Evolutionary conservation across 1,140 invertebrate genomes (phyloP).

Genomic region (Leptopilina clavipes): DNA sequence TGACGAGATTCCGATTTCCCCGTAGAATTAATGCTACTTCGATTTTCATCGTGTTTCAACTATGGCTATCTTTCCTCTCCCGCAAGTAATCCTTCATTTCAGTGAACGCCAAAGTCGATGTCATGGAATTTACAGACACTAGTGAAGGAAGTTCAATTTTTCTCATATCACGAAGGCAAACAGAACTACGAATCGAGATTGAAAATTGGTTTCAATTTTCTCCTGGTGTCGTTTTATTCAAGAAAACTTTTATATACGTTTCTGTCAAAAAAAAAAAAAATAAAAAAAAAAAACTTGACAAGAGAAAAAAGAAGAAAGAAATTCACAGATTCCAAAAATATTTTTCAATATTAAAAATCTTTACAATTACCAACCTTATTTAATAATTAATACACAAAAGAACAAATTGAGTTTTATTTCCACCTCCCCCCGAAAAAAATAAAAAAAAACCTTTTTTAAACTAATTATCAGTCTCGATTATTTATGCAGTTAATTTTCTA

Average conservation of each 20-base stretch:
- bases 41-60: slow-evolving; percentile 12
- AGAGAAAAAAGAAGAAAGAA: too few relatives aligned
- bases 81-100: slow-evolving; percentile 27
- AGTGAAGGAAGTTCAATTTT: background rate
- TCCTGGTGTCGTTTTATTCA: background rate
- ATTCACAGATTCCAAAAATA: too few relatives aligned
- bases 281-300: too few relatives aligned
- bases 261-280: background rate
- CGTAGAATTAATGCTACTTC: slow-evolving; percentile 29
- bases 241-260: background rate
- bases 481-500: background rate
- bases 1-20: slow-evolving; percentile 34
- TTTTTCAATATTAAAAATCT: too few relatives aligned
- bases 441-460: background rate
- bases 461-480: background rate
- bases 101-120: background rate
- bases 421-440: background rate
- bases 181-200: background rate
- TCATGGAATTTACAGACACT: slow-evolving; percentile 5
- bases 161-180: background rate
- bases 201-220: background rate
- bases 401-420: background rate
- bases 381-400: too few relatives aligned
- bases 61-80: slow-evolving; percentile 13
- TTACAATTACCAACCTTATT: too few relatives aligned